Evolutionary conservation across 2,113 vertebrate genomes (phyloP), one percentile per base, ranked within the genome.

Genomic region (Ammodytes marinus): DNA sequence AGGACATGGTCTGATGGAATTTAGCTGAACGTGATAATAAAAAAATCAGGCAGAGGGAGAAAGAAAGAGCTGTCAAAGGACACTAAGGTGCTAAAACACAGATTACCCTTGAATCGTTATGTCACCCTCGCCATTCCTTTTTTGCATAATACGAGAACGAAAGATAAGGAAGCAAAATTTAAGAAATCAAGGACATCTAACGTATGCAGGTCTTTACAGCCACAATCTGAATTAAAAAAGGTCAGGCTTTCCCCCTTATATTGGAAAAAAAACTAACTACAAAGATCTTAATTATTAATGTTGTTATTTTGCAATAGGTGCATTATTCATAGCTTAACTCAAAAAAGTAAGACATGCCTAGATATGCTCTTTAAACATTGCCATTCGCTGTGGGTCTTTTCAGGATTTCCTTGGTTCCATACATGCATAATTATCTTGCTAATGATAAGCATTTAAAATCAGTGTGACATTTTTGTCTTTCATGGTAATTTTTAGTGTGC

Each of bases 1-100:
- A 85, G 91, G 91, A 94, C 85, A 84, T 52, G 78, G 86, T 82
- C 90, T 87, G 89, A 91, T 90, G 89, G 74, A 84, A 17, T 84
- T 53, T 61, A 7, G 79, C 77, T 85, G 49, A 85, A 82, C 80
- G 77, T 86, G 80, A 75, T 63, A 12, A 45, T 27, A 65, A 69
- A 63, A 66, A 81, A 65, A 60, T 64, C 80, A 74, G 69, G 73
- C 49, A 59, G 79, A 37, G 74, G 19, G 59, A 78, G 65, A 61
- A 69, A 79, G 68, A 92, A 82, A 85, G 50, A 86, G 85, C 74
- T 90, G 83, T 92, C 82, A 86, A 78, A 92, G 89, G 79, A 82
- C 79, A 85, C 72, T 46, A 90, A 81, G 79, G 82, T 84, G 79
- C 50, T 82, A 82, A 83, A 93, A 85, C 14, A 63, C 54, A 58